Evolutionary conservation across 2,797 vertebrate genomes (phyloP), one percentile per base, ranked within the genome.

Genomic region (Siniperca undulata): DNA sequence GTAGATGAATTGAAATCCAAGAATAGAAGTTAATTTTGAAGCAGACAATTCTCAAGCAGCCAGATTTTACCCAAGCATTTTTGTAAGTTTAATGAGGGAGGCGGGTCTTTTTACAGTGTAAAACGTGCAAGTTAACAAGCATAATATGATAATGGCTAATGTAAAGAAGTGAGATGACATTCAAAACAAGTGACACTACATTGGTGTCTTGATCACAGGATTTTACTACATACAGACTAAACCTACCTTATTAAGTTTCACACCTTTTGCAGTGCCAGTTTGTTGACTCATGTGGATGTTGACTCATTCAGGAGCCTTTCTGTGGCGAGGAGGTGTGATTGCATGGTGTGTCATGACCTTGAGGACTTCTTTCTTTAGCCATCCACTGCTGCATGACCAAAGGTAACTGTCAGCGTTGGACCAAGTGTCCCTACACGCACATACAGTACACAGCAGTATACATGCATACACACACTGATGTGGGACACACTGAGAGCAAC

Each of bases 21-120:
- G 19, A 84, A 84, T 60, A 84, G 62, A 81, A 64, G 27, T 64
- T 78, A 80, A 81, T 88, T 82, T 53, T 46, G 38, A 61, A 17
- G 68, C 30, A 83, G 77, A 80, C 40, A 72, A 22, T 42, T 75
- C 30, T 36, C 34, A 19, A 62, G 20, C 52, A 70, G 42, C 22
- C 64, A 67, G 40, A 72, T 71, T 76, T 76, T 38, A 71, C 76
- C 67, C n/a, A 59, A 19, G 38, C 38, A 16, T 67, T 56, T 16
- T 34, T 72, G 38, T 40, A 13, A 71, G 60, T 65, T 77, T 81
- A 73, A 86, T 74, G 71, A 81, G 24, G 13, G 42, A 59, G 19
- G 20, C 20, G 16, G 11, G 19, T 58, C 27, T 68, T 70, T 77
- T 48, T 19, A 40, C 5, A 52, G 24, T 2, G 13, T 30, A 44